A percentile compares a stretch with the other conserved stretches of the same genome.
phyloP scores from a whole-genome alignment of 2,797 vertebrate species.

The Trachurus trachurus region DNA sequence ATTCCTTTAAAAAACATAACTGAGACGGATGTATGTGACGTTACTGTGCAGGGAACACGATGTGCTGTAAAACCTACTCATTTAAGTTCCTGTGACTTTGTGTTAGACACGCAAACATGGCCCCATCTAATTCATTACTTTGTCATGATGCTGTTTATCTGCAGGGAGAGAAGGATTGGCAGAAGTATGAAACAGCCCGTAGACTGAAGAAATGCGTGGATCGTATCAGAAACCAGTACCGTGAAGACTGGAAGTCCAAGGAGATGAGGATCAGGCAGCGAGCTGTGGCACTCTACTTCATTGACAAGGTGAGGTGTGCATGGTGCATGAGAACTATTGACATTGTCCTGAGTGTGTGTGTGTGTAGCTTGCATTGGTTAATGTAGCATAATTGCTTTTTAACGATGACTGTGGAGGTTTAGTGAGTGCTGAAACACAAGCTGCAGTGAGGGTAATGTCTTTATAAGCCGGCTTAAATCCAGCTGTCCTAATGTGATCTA shows the following conservation, averaged over 20 bases:
- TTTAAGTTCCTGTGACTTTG: background rate
- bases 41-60: background rate
- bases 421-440: constrained; percentile 16
- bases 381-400: constrained; percentile 23
- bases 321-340: background rate
- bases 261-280: constrained; percentile 97
- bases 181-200: constrained; percentile 97
- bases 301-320: constrained; percentile 91
- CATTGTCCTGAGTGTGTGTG: background rate
- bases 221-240: constrained; percentile 93
- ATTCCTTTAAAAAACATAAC: background rate
- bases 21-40: background rate
- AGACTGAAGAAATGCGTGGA: constrained; percentile 95
- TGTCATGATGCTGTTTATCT: background rate
- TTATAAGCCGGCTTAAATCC: constrained; percentile 48
- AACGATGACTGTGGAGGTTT: constrained; percentile 30
- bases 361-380: background rate
- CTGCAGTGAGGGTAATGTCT: constrained; percentile 30
- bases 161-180: constrained; percentile 99
- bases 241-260: constrained; percentile 99
- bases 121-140: background rate
- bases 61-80: background rate
- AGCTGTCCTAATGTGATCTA: constrained; percentile 68
- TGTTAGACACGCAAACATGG: background rate
- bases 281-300: constrained; percentile 97